These are phyloP conservation scores for Hiodon alosoides DNA, from an alignment of 2,113 vertebrate species.

Conservation along the genomic window DNA sequence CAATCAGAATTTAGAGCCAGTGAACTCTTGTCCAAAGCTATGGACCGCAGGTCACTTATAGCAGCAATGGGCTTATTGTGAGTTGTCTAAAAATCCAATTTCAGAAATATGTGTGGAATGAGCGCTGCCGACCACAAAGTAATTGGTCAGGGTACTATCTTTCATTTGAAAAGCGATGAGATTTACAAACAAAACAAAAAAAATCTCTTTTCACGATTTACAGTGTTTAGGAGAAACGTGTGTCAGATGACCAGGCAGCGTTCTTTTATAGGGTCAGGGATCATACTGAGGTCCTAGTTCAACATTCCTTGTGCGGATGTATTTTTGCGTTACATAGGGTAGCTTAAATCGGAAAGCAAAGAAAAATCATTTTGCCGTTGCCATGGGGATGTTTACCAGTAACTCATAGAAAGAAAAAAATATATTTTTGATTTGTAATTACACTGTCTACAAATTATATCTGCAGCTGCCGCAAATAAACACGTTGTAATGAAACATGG, in stretches of 20 bases:
- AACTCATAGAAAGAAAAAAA: no score
- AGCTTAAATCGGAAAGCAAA: no score
- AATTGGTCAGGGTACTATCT: neutral
- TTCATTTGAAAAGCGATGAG: neutral
- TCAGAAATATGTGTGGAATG: neutral
- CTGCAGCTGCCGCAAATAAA: no score
- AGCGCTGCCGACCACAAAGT: neutral
- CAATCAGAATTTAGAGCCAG: neutral
- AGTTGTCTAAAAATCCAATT: neutral
- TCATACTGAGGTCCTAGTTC: no score
- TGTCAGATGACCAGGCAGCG: neutral
- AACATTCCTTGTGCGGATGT: no score
- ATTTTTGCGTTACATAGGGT: no score
- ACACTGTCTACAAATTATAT: no score
- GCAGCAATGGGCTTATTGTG: neutral
- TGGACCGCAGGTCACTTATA: neutral
- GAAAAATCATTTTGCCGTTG: no score
- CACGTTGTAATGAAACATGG: no score
- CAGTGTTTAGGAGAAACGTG: neutral
- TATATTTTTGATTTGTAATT: no score
- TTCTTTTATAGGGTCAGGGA: no score
- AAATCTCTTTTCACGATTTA: neutral
- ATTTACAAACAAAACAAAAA: neutral
- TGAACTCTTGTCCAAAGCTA: neutral
- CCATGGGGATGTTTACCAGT: no score